Conservation (phyloP, 1,140 invertebrate genomes). For the Nautilus pompilius region DNA sequence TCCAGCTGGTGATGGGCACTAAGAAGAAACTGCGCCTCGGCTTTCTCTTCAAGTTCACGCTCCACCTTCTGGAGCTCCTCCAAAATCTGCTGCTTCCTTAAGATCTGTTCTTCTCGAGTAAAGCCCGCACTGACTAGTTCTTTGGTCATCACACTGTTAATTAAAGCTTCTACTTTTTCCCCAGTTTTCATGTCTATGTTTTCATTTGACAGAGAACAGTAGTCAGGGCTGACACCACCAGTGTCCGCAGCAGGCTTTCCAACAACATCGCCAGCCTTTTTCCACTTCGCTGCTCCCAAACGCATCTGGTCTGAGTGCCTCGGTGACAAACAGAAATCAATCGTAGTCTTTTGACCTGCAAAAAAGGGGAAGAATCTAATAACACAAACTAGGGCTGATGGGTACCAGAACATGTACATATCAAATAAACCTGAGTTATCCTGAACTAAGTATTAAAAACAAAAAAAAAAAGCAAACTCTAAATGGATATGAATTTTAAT, state of each 20-base stretch:
- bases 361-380: too few relatives aligned
- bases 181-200: conserved; percentile 44
- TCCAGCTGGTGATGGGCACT: conserved; percentile 39
- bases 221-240: conserved; percentile 8
- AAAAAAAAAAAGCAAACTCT: too few relatives aligned
- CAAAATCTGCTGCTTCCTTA: conserved; percentile 73
- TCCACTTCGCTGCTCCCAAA: not conserved
- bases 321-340: not conserved
- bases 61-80: conserved; percentile 77
- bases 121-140: conserved; percentile 44
- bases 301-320: not conserved
- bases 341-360: too few relatives aligned
- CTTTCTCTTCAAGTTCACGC: conserved; percentile 69
- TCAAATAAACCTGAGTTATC: too few relatives aligned
- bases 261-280: conserved; percentile 13
- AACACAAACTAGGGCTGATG: too few relatives aligned
- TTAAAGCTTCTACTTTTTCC: conserved; percentile 52
- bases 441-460: too few relatives aligned
- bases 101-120: conserved; percentile 65
- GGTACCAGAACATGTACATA: too few relatives aligned
- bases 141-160: conserved; percentile 55
- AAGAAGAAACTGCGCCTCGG: conserved; percentile 54
- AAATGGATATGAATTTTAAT: too few relatives aligned
- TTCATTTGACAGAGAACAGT: conserved; percentile 11
- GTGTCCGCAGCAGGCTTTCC: conserved; percentile 12